Base-by-base conservation (phyloP, 2,797 vertebrate species). In the Amniataba percoides region DNA sequence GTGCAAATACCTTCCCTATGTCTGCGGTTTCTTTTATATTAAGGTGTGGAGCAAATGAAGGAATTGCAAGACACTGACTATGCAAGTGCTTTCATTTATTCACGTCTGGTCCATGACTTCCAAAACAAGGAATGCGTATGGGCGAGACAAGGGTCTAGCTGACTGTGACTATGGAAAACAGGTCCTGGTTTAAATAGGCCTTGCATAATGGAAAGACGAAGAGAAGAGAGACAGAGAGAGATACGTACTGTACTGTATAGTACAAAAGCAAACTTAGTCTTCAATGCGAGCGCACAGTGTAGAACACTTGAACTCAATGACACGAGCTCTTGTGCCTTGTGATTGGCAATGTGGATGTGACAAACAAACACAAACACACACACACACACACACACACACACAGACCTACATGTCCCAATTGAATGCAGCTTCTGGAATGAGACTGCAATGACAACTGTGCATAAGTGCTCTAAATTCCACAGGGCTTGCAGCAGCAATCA, bases 401-500 rank as follows among this genome's bases (percentile, higher is more conserved):
- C 58, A 71, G 19, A 43, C 56, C 36, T 59, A 74, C 65, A 86
- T 66, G 74, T 60, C 60, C 51, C 61, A 74, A 68, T 83, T 16
- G 31, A 87, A 85, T 57, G 63, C 62, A 80, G 77, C 62, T 81
- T 74, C 62, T 72, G 80, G 77, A 88, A 80, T 80, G 80, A 82
- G 67, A 69, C 71, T 51, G 60, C 74, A 85, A 66, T 82, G 91
- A 91, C 88, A 91, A 87, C 89, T 90, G 87, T 73, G 76, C 82
- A 84, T 87, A 87, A 80, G 82, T 71, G 84, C 68, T 71, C 68
- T 19, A 40, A 80, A 89, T 89, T 90, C 88, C 92, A 55, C 56
- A 63, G 85, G 82, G 84, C 79, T 81, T 88, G 86, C 90, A 91
- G 88, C 87, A 87, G 88, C 92, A 94, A 88, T 93, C 93, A 89